A percentile compares a stretch with the other conserved stretches of the same genome.
These are phyloP conservation scores for Nycticebus coucang DNA, from an alignment of 2,113 vertebrate species.

Conservation along the genomic window DNA sequence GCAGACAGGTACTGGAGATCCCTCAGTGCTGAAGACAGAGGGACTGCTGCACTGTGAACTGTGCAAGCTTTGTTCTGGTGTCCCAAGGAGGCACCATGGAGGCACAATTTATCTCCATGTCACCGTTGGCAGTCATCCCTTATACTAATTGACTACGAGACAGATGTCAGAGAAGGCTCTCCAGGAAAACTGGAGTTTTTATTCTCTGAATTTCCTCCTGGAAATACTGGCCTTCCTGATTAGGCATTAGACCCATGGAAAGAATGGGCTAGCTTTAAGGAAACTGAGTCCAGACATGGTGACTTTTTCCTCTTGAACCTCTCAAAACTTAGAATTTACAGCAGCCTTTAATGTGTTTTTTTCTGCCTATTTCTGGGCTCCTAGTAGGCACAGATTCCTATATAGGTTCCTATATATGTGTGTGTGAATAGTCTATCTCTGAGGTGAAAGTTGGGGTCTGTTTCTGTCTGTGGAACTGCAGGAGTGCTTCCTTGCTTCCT, in stretches of 20 bases:
- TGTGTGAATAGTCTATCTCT: conserved; percentile 82
- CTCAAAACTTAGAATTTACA: conserved; percentile 93
- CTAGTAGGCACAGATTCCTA: neutral
- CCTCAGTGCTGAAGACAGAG: conserved; percentile 54
- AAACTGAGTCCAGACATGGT: neutral
- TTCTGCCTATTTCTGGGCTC: conserved; percentile 65
- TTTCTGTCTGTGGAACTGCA: conserved; percentile 91
- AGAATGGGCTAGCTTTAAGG: neutral
- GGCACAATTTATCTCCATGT: neutral
- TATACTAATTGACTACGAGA: neutral
- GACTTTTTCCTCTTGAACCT: conserved; percentile 90
- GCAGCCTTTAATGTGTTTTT: conserved; percentile 80
- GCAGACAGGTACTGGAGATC: conserved; percentile 81
- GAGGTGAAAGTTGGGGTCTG: conserved; percentile 87
- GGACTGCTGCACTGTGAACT: conserved; percentile 52
- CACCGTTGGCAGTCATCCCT: neutral
- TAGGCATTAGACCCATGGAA: neutral
- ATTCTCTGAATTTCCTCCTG: neutral
- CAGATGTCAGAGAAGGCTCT: conserved; percentile 1
- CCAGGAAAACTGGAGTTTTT: neutral
- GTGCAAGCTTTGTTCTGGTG: neutral
- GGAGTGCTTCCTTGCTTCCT: conserved; percentile 87
- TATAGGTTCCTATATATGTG: neutral
- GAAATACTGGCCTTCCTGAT: neutral
- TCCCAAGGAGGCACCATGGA: neutral